Conservation (phyloP, 1,140 invertebrate species). For the Lanistes nyassanus region DNA sequence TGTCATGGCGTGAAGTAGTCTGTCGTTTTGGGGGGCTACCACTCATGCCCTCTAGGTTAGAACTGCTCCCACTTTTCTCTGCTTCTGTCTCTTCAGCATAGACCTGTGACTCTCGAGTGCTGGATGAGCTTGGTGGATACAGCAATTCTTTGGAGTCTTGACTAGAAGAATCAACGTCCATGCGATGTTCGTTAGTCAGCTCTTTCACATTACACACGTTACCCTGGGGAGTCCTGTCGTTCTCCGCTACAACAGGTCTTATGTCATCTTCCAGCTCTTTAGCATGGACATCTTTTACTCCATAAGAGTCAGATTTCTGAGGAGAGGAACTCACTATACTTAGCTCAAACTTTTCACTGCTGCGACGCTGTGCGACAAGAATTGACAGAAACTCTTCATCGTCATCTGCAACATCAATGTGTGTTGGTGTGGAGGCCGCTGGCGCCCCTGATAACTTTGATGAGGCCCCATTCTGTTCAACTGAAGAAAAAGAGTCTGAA, state of each 20-base stretch:
- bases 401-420: conserved; percentile 18
- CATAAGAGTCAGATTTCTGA: background rate
- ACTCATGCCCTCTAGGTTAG: background rate
- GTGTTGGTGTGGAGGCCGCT: background rate
- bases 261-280: background rate
- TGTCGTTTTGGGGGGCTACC: background rate
- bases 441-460: background rate
- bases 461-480: background rate
- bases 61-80: background rate
- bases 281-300: background rate
- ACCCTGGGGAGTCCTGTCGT: background rate
- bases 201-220: background rate
- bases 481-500: conserved; percentile 7
- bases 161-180: conserved; percentile 5
- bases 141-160: conserved; percentile 13
- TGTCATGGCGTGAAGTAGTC: background rate
- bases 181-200: background rate
- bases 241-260: background rate
- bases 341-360: background rate
- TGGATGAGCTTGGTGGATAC: background rate
- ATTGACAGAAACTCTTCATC: conserved; percentile 30
- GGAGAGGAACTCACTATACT: background rate
- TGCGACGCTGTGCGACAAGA: conserved; percentile 28
- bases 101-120: background rate
- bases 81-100: background rate